Percentiles rank a stretch among this genome's conserved stretches.
Conservation (phyloP, 2,888 invertebrate genomes). For the Parascotia fuliginaria region DNA sequence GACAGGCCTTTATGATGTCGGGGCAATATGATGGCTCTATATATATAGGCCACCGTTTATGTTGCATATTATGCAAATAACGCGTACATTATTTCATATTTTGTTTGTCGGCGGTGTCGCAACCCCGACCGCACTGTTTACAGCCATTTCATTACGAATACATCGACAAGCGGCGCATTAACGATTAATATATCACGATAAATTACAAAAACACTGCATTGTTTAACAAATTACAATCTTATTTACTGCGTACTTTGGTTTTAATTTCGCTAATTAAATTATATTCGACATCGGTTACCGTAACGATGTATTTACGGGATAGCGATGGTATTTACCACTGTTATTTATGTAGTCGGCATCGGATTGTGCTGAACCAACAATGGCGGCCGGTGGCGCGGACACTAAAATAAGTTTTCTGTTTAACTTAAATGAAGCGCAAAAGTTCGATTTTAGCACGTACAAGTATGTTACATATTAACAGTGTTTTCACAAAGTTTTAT, state of each 20-base stretch:
- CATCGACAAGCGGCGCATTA: constrained; percentile 69
- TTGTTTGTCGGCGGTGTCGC: constrained; percentile 58
- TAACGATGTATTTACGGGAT: constrained; percentile 16
- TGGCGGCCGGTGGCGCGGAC: background rate
- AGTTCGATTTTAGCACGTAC: constrained; percentile 44
- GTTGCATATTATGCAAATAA: constrained; percentile 63
- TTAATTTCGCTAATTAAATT: constrained; percentile 45
- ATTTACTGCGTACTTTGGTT: constrained; percentile 37
- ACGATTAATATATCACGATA: constrained; percentile 65
- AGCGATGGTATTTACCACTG: constrained; percentile 5
- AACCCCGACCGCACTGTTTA: constrained; percentile 47
- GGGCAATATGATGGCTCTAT: constrained; percentile 54
- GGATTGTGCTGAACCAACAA: background rate
- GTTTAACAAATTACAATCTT: constrained; percentile 49
- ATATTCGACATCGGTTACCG: constrained; percentile 24
- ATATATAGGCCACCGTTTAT: constrained; percentile 55
- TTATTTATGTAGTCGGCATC: background rate
- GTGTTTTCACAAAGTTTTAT: constrained; percentile 69
- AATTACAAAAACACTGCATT: constrained; percentile 56
- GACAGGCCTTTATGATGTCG: constrained; percentile 45
- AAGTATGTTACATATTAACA: constrained; percentile 58
- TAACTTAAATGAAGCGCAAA: constrained; percentile 45
- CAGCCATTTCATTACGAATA: constrained; percentile 64
- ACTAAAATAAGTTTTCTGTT: constrained; percentile 17
- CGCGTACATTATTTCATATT: constrained; percentile 61